phyloP scores from a whole-genome alignment of 2,113 vertebrate genomes.

The Podarcis cretensis region DNA sequence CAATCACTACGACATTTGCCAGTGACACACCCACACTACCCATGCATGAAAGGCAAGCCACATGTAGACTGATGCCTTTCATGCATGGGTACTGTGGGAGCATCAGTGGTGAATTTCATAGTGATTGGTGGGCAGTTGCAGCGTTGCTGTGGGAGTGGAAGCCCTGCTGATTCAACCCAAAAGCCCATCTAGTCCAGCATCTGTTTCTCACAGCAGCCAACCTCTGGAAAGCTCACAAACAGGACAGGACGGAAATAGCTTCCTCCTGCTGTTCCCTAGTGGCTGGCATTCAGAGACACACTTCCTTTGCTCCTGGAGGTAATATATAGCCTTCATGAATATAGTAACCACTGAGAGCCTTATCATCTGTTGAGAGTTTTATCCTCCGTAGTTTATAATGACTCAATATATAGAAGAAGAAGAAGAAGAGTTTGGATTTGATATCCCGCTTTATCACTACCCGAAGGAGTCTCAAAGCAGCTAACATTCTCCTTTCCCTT shows the following conservation, averaged over 20 bases:
- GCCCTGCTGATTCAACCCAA: too few species aligned
- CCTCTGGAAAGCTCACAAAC: not conserved
- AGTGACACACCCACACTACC: too few species aligned
- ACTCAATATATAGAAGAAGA: too few species aligned
- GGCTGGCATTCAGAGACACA: not conserved
- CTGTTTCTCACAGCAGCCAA: not conserved
- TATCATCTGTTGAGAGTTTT: too few species aligned
- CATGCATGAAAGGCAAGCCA: too few species aligned
- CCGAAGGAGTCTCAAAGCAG: too few species aligned
- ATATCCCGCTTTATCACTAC: too few species aligned
- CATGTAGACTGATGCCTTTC: not conserved
- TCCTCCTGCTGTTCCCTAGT: not conserved
- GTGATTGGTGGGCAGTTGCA: not conserved
- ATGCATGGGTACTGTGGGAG: not conserved
- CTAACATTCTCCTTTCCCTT: too few species aligned
- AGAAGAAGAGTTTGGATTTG: too few species aligned
- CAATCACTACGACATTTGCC: too few species aligned
- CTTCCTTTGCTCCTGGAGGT: not conserved
- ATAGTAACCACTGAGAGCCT: not conserved
- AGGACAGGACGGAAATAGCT: not conserved
- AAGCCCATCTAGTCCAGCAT: not conserved
- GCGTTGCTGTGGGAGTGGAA: not conserved
- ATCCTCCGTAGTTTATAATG: too few species aligned
- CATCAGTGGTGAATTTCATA: not conserved
- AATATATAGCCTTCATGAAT: not conserved